Evolutionary conservation across 2,888 invertebrate genomes (phyloP), one percentile per base, ranked within the genome.

Genomic region (Torymus auratus): DNA sequence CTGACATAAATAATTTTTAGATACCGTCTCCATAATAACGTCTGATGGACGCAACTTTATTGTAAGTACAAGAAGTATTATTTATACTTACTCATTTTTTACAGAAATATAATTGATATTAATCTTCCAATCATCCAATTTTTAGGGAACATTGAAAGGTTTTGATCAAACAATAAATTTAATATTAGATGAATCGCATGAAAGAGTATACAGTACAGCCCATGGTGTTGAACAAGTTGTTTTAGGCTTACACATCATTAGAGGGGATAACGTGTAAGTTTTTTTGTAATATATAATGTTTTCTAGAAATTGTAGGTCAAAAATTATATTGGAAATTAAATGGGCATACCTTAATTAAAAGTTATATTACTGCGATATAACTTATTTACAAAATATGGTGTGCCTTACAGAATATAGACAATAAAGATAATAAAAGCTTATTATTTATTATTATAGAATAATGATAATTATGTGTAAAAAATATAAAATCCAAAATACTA

Each of bases 161-260:
- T 99, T 98, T 91, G 99, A 99, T 92, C 99, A 99, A 92, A 98
- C 99, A n/a, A 98, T 99, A 85, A 99, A 99, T 90, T 93, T 99
- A 84, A 98, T 99, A 87, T 92, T 99, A 84, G 99, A 99, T 89
- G 99, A 99, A 91, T 98, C 98, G 55, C 98, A 99, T 89, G 99
- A 99, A 91, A 93, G 99, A 87, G 98, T 99, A n/a, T 99, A 97
- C 91, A 98, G 98, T 69, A 95, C 96, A 12, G 94, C 95, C 0
- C 94, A 96, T 85, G 99, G 99, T 52, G 97, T 99, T 55, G 97
- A 97, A 88, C 96, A 97, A 91, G 98, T 99, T 79, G 97, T 98
- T 79, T 93, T 99, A 64, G 99, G 99, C 23, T 93, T 99, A 73
- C 99, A 99, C 90, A 98, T 99, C 84, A 98, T 99, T 85, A 93